Evolutionary conservation across 2,888 invertebrate species (phyloP).

Genomic region (Harpalus rubripes): DNA sequence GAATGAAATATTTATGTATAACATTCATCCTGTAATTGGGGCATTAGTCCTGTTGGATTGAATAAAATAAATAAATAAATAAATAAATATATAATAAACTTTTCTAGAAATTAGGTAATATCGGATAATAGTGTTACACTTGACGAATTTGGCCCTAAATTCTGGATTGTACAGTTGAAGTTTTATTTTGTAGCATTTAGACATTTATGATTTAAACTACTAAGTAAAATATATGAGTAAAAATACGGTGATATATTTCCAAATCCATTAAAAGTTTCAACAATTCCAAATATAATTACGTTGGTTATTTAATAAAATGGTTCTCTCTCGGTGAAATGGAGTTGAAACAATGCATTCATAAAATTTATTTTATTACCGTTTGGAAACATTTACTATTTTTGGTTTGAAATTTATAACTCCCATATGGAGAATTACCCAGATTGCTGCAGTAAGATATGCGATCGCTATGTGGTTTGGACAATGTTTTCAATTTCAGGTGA

Average conservation of each 20-base stretch:
- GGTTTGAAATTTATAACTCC: conserved; percentile 22
- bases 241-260: not conserved
- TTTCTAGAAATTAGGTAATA: too few species aligned
- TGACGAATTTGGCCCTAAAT: too few species aligned
- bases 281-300: not conserved
- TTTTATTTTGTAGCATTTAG: not conserved
- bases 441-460: conserved; percentile 32
- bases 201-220: not conserved
- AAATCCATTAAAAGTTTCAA: not conserved
- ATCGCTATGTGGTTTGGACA: conserved; percentile 19
- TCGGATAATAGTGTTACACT: too few species aligned
- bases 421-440: conserved; percentile 17
- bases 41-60: too few species aligned
- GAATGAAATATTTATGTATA: too few species aligned
- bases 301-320: not conserved
- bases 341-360: conserved; percentile 17
- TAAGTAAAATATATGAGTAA: not conserved
- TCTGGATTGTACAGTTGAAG: too few species aligned
- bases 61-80: too few species aligned
- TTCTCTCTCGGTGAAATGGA: not conserved
- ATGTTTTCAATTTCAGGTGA: conserved; percentile 17
- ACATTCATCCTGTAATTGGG: too few species aligned
- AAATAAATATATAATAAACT: too few species aligned
- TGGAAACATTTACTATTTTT: conserved; percentile 30
- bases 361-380: conserved; percentile 19